Evolutionary conservation across 2,113 vertebrate genomes (phyloP).

Genomic region (Dolichotis patagonum): DNA sequence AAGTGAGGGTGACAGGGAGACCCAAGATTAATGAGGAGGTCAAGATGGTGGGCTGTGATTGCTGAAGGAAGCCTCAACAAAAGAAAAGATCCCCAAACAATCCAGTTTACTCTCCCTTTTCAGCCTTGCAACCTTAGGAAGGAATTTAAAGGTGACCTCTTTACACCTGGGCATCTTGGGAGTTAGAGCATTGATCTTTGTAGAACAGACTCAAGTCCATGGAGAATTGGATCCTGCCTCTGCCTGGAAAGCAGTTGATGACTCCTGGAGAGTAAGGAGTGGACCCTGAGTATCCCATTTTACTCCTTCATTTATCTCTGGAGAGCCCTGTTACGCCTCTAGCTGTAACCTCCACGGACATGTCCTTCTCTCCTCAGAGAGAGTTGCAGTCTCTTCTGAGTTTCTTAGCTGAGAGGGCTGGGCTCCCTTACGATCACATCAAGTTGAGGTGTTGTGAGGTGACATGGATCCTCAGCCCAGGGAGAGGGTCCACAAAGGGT

Average conservation of each 20-base stretch:
- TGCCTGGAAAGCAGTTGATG: neutral
- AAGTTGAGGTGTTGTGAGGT: too few species aligned
- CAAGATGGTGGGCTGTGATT: neutral
- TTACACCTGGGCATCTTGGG: neutral
- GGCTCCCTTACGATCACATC: too few species aligned
- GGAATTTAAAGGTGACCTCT: neutral
- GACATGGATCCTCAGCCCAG: too few species aligned
- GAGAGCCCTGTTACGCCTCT: neutral
- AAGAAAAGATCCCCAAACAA: neutral
- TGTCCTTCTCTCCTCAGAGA: neutral
- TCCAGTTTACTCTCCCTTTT: too few species aligned
- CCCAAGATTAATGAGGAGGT: neutral
- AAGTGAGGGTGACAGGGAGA: neutral
- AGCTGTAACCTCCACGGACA: accelerated
- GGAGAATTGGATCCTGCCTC: too few species aligned
- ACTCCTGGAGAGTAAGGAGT: neutral
- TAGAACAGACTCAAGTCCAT: neutral
- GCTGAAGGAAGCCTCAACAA: too few species aligned
- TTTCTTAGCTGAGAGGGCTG: too few species aligned
- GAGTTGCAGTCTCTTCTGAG: neutral
- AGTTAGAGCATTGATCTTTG: neutral
- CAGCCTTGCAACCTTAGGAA: neutral
- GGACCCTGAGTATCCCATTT: neutral
- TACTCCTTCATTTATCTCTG: neutral
- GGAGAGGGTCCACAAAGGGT: too few species aligned